phyloP scores from a whole-genome alignment of 2,113 vertebrate species.

The Puffinus mauretanicus region DNA sequence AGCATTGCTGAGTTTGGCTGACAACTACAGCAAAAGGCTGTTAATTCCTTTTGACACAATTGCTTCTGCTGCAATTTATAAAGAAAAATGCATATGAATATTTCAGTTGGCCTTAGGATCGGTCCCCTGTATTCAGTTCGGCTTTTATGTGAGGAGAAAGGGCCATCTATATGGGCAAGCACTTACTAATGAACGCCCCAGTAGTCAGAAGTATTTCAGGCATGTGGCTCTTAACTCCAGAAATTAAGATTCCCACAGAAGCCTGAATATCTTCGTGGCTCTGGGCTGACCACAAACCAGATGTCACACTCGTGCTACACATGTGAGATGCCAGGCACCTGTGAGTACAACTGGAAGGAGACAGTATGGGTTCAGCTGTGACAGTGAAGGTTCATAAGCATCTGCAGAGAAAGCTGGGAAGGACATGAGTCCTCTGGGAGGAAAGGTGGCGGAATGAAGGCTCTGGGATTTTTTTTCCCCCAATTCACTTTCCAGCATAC shows the following conservation, averaged over 20 bases:
- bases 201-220: not conserved
- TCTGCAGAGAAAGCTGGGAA: not conserved
- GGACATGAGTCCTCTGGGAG: not conserved
- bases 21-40: not conserved
- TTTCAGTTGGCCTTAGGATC: not conserved
- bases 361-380: not conserved
- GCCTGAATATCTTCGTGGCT: not conserved
- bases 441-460: not conserved
- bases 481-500: not conserved
- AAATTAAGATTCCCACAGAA: not conserved
- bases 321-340: not conserved
- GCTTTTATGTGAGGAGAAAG: not conserved
- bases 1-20: not conserved
- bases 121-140: not conserved
- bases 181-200: not conserved
- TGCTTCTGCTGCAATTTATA: not conserved
- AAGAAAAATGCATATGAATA: not conserved
- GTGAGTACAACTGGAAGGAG: not conserved
- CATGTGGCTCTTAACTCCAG: not conserved
- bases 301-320: not conserved
- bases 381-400: not conserved
- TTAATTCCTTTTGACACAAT: not conserved
- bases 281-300: not conserved
- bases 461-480: not conserved
- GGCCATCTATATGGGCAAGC: not conserved